These are phyloP conservation scores for Apodemia duryi DNA, from an alignment of 2,888 invertebrate genomes.

Conservation along the genomic window DNA sequence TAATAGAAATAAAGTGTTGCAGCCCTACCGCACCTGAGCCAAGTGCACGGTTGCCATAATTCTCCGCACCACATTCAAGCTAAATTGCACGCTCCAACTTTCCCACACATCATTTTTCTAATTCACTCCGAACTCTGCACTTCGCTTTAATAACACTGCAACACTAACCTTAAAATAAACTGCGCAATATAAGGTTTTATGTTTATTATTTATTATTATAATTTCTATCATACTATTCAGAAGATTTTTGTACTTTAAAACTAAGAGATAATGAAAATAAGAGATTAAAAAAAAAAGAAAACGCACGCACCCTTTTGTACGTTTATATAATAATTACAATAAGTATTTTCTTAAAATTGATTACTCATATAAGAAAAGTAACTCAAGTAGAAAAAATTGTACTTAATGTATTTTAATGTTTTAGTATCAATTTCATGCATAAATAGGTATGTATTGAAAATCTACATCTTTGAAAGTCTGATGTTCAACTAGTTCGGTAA, in stretches of 20 bases:
- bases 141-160: conserved; percentile 51
- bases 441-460: no score
- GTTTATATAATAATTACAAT: no score
- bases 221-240: background rate
- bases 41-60: conserved; percentile 64
- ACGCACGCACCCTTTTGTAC: no score
- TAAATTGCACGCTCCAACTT: conserved; percentile 61
- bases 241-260: background rate
- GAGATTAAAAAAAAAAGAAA: no score
- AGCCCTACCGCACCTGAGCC: conserved; percentile 50
- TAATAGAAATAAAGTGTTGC: conserved; percentile 32
- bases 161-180: conserved; percentile 31
- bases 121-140: conserved; percentile 55
- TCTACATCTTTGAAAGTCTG: no score
- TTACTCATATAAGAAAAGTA: no score
- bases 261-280: no score
- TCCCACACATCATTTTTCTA: conserved; percentile 75
- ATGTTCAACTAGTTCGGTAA: no score
- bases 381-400: no score
- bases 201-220: background rate
- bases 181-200: background rate
- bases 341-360: no score
- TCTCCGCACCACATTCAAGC: conserved; percentile 59
- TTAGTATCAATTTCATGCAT: no score
- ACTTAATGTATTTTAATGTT: no score